Evolutionary conservation across 2,797 vertebrate genomes (phyloP), one percentile per base, ranked within the genome.

Genomic region (Crypturellus tataupa): DNA sequence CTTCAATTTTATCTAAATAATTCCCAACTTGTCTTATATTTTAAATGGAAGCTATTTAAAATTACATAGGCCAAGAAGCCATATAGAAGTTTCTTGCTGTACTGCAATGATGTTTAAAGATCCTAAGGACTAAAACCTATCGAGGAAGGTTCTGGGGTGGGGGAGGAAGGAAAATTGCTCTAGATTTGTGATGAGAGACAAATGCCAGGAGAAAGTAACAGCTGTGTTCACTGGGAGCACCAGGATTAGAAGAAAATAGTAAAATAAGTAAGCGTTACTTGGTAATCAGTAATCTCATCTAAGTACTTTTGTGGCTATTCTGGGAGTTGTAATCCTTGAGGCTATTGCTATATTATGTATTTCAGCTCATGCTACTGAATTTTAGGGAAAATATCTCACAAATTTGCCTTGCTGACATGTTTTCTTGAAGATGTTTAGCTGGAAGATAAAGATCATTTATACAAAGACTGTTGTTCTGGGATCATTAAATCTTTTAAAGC

Each of bases 401-500:
- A 17, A 71, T 59, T 94, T 85, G 44, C 3, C 1, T 89, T 87
- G 44, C 10, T 9, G 75, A 49, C 8, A 78, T 63, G 11, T 94
- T 85, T 80, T 76, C 35, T 56, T 82, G 39, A 86, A 83, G n/a
- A 70, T 35, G 1, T 64, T 89, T 85, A 77, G 4, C 47, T 91
- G 44, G 6, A n/a, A 91, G 37, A 91, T 35, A 59, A 68, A 86
- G 21, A 70, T 80, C 0, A 51, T 87, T 71, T 85, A 49, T 20
- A 71, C 87, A 89, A 71, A 5, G 25, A 69, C 27, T 64, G 33
- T 62, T 77, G 23, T 64, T 90, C n/a, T 55, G 46, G 25, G 49
- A 35, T 92, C 55, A 78, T 85, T 92, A 92, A 27, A 33, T 51
- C 49, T 77, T 80, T 73, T 85, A 67, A 90, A 90, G 5, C 23